These are phyloP conservation scores for Aphrophora alni DNA, from an alignment of 2,888 invertebrate genomes.

Conservation along the genomic window DNA sequence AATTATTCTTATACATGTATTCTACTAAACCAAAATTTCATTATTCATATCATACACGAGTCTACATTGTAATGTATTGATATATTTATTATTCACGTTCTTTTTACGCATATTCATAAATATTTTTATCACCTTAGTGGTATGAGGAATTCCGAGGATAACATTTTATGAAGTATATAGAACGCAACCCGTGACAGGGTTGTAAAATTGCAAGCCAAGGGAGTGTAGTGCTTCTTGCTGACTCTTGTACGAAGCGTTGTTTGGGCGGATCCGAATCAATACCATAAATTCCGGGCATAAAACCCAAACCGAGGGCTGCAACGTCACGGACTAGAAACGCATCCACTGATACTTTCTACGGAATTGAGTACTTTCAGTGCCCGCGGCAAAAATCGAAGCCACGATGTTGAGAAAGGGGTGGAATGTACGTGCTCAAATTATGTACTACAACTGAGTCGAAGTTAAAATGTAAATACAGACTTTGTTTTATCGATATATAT, in stretches of 20 bases:
- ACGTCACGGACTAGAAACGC: background rate
- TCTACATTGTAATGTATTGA: too few relatives aligned
- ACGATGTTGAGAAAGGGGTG: background rate
- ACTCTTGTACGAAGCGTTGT: background rate
- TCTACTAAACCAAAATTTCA: too few relatives aligned
- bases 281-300: conserved; percentile 1
- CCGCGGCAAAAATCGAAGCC: background rate
- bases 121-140: background rate
- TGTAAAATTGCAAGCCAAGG: background rate
- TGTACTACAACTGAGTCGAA: background rate
- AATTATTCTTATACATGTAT: too few relatives aligned
- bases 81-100: background rate
- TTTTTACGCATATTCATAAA: background rate
- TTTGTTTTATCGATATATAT: too few relatives aligned
- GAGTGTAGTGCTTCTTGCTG: background rate
- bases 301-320: background rate
- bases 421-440: background rate
- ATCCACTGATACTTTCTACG: background rate
- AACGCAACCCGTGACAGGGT: background rate
- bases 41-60: too few relatives aligned
- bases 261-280: conserved; percentile 6
- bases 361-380: background rate
- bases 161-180: background rate
- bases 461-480: background rate
- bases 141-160: background rate